Evolutionary conservation across 2,113 vertebrate genomes (phyloP).

Genomic region (Brachionichthys hirsutus): DNA sequence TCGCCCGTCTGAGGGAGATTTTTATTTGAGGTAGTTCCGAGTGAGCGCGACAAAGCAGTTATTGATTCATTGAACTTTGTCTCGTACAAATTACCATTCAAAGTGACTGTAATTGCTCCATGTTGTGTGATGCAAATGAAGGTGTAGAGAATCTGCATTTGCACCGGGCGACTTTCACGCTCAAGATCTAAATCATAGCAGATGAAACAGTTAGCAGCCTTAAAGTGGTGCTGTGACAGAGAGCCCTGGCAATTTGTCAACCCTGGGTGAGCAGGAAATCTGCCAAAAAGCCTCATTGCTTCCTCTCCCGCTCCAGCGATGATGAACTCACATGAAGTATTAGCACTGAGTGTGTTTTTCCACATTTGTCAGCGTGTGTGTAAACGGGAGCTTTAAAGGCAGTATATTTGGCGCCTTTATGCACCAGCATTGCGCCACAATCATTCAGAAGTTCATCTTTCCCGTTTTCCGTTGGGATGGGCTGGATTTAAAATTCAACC

Average conservation of each 20-base stretch:
- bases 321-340: constrained; percentile 74
- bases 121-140: constrained; percentile 68
- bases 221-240: constrained; percentile 71
- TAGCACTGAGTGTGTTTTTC: constrained; percentile 65
- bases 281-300: constrained; percentile 73
- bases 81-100: constrained; percentile 66
- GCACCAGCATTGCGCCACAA: constrained; percentile 25
- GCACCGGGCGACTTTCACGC: constrained; percentile 52
- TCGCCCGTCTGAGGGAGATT: constrained; percentile 16
- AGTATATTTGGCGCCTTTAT: constrained; percentile 30
- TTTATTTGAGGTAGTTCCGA: constrained; percentile 33
- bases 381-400: constrained; percentile 56
- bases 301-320: constrained; percentile 68
- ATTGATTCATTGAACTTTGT: constrained; percentile 68
- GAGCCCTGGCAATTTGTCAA: constrained; percentile 74
- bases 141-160: constrained; percentile 63
- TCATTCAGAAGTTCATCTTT: constrained; percentile 46
- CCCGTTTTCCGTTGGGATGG: constrained; percentile 48
- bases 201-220: constrained; percentile 70
- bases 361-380: constrained; percentile 62
- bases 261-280: constrained; percentile 68
- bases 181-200: constrained; percentile 69
- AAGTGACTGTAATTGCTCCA: constrained; percentile 65
- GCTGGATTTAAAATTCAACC: constrained; percentile 39
- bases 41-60: constrained; percentile 36